Conservation (phyloP, 2,888 invertebrate genomes). For the Pseudococcus viburni region DNA sequence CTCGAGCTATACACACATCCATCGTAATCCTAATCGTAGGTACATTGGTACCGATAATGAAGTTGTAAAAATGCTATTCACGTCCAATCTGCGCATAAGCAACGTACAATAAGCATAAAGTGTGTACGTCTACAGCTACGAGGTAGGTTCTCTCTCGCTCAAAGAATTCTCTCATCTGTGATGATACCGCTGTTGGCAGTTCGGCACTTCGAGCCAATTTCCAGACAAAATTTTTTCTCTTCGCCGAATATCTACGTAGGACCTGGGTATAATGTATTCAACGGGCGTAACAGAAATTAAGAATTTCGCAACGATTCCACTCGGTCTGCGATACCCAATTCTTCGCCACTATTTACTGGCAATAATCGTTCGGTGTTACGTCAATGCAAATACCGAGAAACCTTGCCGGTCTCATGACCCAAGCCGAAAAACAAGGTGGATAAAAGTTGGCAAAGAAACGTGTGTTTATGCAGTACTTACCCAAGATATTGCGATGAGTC, state of each 20-base stretch:
- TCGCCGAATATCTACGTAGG: neutral
- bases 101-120: neutral
- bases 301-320: slow-evolving; percentile 2
- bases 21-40: neutral
- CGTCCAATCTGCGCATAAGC: slow-evolving; percentile 3
- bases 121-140: neutral
- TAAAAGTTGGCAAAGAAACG: neutral
- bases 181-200: neutral
- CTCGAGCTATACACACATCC: neutral
- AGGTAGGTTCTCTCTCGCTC: neutral
- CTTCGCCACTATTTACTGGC: no score
- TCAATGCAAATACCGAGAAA: slow-evolving; percentile 2
- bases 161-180: neutral
- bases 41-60: slow-evolving; percentile 11
- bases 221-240: neutral
- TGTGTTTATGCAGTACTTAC: neutral
- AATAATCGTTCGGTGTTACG: neutral
- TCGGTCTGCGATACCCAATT: neutral
- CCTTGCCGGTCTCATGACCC: neutral
- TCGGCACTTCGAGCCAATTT: slow-evolving; percentile 1
- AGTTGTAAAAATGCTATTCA: slow-evolving; percentile 54
- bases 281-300: neutral
- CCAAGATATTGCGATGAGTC: neutral
- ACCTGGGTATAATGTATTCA: neutral
- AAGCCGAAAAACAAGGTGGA: neutral